These are phyloP conservation scores for Toxonevra muliebris DNA, from an alignment of 2,888 invertebrate genomes.

Conservation along the genomic window DNA sequence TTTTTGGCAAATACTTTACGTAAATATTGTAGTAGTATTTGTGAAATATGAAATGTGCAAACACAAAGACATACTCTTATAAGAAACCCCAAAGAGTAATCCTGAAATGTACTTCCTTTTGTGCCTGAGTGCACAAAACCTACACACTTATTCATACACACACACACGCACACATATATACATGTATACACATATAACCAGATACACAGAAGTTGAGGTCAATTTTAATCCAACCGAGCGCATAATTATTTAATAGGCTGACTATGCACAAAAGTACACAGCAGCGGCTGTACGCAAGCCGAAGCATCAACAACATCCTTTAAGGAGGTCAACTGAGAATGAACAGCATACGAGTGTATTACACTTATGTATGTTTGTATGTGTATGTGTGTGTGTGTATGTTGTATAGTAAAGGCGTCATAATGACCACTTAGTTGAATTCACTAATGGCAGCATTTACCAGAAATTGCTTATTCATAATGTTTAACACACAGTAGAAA, in stretches of 20 bases:
- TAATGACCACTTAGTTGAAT: conserved; percentile 14
- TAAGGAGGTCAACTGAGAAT: too few relatives aligned
- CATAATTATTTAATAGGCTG: conserved; percentile 20
- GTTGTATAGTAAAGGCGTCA: conserved; percentile 6
- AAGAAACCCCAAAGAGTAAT: too few relatives aligned
- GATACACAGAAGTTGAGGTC: conserved; percentile 3
- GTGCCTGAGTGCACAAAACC: too few relatives aligned
- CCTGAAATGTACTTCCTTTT: too few relatives aligned
- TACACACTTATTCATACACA: not conserved
- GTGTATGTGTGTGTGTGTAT: too few relatives aligned
- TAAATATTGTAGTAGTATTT: too few relatives aligned
- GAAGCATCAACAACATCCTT: not conserved
- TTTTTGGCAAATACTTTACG: too few relatives aligned
- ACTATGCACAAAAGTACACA: conserved; percentile 2
- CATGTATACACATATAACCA: not conserved
- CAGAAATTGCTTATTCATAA: too few relatives aligned
- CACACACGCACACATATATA: not conserved
- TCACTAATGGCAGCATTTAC: conserved; percentile 12
- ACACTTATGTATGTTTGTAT: too few relatives aligned
- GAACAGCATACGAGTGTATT: too few relatives aligned
- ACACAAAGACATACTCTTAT: not conserved
- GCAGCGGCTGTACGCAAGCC: not conserved
- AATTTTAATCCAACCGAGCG: conserved; percentile 18
- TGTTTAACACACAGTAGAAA: too few relatives aligned
- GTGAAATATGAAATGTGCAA: too few relatives aligned